A percentile compares a stretch with the other conserved stretches of the same genome.
Conservation (phyloP, 2,888 invertebrate species). For the Diachrysia chrysitis region DNA sequence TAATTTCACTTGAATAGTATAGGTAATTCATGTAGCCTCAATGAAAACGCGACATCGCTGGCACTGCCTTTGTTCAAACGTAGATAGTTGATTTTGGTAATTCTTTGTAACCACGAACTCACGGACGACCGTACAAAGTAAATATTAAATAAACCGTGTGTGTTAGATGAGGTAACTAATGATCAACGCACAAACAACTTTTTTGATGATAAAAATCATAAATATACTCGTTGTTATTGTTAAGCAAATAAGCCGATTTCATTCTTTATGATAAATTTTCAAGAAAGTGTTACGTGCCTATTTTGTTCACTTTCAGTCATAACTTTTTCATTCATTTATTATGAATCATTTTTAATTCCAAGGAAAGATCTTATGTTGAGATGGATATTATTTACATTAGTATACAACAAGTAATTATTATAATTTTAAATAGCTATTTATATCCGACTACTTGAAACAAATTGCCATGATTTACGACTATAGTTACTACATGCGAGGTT, state of each 20-base stretch:
- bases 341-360: background rate
- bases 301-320: slow-evolving; percentile 16
- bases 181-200: slow-evolving; percentile 9
- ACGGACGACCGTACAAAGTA: no score
- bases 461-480: background rate
- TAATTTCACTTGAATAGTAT: background rate
- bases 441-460: background rate
- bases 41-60: no score
- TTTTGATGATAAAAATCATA: slow-evolving; percentile 25
- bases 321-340: slow-evolving; percentile 19
- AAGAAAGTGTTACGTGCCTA: slow-evolving; percentile 24
- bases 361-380: background rate
- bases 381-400: background rate
- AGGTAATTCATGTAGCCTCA: no score
- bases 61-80: background rate
- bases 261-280: slow-evolving; percentile 36
- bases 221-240: slow-evolving; percentile 11
- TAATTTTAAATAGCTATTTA: background rate
- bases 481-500: background rate
- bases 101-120: background rate
- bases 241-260: slow-evolving; percentile 43
- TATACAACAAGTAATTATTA: background rate
- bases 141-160: background rate
- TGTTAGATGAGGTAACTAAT: background rate
- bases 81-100: background rate